These are phyloP conservation scores for Listronotus bonariensis DNA, from an alignment of 1,140 invertebrate genomes.

Conservation along the genomic window DNA sequence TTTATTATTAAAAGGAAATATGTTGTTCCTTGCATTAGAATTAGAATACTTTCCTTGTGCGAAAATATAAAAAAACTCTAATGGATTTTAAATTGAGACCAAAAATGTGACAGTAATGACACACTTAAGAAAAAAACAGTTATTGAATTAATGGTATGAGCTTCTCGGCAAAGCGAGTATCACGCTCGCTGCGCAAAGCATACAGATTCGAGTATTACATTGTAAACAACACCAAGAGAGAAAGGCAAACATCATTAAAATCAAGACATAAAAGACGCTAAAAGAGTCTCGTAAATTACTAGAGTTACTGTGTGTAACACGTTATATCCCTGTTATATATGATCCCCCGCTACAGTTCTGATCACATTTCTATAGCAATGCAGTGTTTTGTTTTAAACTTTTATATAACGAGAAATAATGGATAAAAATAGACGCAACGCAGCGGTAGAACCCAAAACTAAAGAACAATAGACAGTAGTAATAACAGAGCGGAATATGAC, in stretches of 20 bases:
- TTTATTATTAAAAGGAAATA: too few species aligned
- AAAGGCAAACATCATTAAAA: constrained; percentile 27
- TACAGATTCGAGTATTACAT: constrained; percentile 11
- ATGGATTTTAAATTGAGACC: too few species aligned
- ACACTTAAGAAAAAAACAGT: constrained; percentile 6
- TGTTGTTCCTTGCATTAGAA: too few species aligned
- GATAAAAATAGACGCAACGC: constrained; percentile 21
- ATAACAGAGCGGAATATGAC: constrained; percentile 11
- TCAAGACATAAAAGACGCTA: constrained; percentile 26
- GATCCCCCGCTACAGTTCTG: constrained; percentile 12
- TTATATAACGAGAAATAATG: constrained; percentile 28
- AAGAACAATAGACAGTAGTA: constrained; percentile 21
- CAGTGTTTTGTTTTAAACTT: constrained; percentile 23
- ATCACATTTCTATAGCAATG: constrained; percentile 26
- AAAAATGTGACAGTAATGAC: background rate
- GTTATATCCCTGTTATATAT: constrained; percentile 21
- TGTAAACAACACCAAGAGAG: constrained; percentile 22
- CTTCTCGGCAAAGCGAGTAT: constrained; percentile 5
- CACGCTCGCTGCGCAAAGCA: background rate
- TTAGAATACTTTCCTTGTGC: too few species aligned
- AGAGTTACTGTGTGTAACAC: constrained; percentile 27
- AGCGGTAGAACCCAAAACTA: constrained; percentile 12
- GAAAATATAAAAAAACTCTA: too few species aligned
- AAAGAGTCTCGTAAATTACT: constrained; percentile 31
- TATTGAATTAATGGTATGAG: constrained; percentile 7